Base-by-base conservation (phyloP, 2,113 vertebrate species). In the Lagopus leucura region DNA sequence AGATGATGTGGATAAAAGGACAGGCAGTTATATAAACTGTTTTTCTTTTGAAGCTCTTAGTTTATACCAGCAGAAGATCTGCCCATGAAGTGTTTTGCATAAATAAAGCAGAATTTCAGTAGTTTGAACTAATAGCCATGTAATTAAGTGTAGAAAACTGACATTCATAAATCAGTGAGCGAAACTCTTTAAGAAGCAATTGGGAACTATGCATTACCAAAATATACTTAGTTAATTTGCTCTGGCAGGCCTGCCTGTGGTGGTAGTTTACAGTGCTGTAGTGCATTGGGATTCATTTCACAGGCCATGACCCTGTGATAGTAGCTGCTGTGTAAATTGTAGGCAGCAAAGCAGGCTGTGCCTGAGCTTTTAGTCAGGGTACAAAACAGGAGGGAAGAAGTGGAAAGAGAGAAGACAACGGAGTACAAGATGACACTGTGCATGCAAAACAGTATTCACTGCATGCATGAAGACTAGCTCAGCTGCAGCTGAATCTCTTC, bases 141-240 rank as follows among this genome's bases (percentile, higher is more conserved):
- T 82, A 80, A 63, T 64, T 93, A 38, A 27, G 57, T 91, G 72
- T 55, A 67, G 77, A 92, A 78, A 86, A 76, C 17, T 14, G 66
- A 28, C 83, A 84, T 92, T 89, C 38, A 78, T 90, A 71, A 54
- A 80, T 88, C 57, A 69, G 74, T 65, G 66, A 45, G 67, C 61
- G 58, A 80, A 77, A 74, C 36, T 71, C 78, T 55, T 70, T 83
- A 64, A 88, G 79, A 77, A 89, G 38, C 69, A 47, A 20, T 48
- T 45, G 50, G 72, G 75, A 85, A 34, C 82, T 47, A 28, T 64
- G 67, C 3, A n/a, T 94, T 78, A 92, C 64, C 38, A 27, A 63
- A 92, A 74, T 77, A 50, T 12, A 69, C 75, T 86, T 55, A 61
- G 70, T 60, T 93, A 93, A 92, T 89, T 71, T 81, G 38, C 72